A percentile compares a stretch with the other conserved stretches of the same genome.
phyloP scores from a whole-genome alignment of 2,888 invertebrate species.

The Drosophila kanekoi region DNA sequence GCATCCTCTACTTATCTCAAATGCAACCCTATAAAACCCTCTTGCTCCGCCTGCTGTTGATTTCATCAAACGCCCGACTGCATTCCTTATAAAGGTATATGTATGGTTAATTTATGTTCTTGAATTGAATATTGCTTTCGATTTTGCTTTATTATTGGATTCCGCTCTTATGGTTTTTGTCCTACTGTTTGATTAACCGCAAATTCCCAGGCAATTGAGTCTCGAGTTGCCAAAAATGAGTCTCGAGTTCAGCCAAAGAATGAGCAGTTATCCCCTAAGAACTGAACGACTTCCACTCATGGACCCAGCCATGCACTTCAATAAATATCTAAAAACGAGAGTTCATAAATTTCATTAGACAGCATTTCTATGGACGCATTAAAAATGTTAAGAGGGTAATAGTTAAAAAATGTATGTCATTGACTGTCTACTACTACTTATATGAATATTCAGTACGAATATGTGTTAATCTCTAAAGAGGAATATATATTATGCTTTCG shows the following conservation, averaged over 20 bases:
- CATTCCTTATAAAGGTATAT: constrained; percentile 42
- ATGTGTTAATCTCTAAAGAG: no score
- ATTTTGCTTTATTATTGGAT: constrained; percentile 44
- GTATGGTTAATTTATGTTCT: constrained; percentile 71
- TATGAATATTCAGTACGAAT: no score
- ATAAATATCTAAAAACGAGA: constrained; percentile 10
- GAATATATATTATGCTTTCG: no score
- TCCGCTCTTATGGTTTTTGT: constrained; percentile 9
- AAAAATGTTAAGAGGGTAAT: no score
- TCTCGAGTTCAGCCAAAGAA: constrained; percentile 27
- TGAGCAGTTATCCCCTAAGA: constrained; percentile 38
- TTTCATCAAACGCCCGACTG: constrained; percentile 70
- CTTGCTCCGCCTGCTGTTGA: constrained; percentile 32
- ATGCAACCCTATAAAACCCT: constrained; percentile 36
- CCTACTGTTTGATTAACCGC: constrained; percentile 59
- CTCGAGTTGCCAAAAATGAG: constrained; percentile 32
- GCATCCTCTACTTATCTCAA: constrained; percentile 4
- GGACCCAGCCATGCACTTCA: constrained; percentile 32
- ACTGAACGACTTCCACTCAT: constrained; percentile 8
- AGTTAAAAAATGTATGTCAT: no score
- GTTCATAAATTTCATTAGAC: constrained; percentile 26
- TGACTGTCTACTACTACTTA: no score
- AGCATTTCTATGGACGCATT: constrained; percentile 16
- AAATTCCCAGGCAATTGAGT: constrained; percentile 68
- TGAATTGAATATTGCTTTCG: constrained; percentile 43